A percentile compares a stretch with the other conserved stretches of the same genome.
phyloP scores from a whole-genome alignment of 2,797 vertebrate genomes.

The Muraenolepis orangiensis region DNA sequence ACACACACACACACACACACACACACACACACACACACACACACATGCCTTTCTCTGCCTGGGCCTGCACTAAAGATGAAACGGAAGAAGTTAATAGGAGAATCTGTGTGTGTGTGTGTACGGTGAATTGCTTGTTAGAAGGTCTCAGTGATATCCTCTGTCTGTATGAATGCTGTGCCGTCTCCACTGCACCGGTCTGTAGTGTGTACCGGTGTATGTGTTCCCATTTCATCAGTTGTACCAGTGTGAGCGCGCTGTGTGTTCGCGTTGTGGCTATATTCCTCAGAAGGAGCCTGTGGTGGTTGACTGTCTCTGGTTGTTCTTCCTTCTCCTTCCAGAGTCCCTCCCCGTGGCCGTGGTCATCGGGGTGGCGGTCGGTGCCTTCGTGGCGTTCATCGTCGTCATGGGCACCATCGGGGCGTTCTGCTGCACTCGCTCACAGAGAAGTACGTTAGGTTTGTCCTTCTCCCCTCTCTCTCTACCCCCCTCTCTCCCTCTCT shows the following conservation, averaged over 20 bases:
- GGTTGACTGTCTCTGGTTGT: not conserved
- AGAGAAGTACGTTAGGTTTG: slow-evolving; percentile 86
- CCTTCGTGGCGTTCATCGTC: slow-evolving; percentile 93
- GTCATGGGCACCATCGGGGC: slow-evolving; percentile 96
- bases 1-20: not conserved
- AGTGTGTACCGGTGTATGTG: not conserved
- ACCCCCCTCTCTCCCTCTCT: not conserved
- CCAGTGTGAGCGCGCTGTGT: not conserved
- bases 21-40: not conserved
- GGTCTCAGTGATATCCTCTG: not conserved
- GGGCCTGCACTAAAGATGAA: slow-evolving; percentile 8
- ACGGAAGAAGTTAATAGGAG: not conserved
- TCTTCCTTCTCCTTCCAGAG: slow-evolving; percentile 78
- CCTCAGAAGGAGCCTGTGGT: not conserved
- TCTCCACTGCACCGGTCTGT: not conserved
- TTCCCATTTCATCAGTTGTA: not conserved
- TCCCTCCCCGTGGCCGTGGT: slow-evolving; percentile 95
- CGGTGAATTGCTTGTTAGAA: slow-evolving; percentile 6
- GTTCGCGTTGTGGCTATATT: not conserved
- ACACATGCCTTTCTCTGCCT: not conserved
- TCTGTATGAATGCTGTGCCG: not conserved
- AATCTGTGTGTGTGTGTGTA: not conserved
- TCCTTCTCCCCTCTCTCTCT: not conserved
- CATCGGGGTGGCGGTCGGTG: slow-evolving; percentile 96
- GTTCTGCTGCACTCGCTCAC: slow-evolving; percentile 96